A percentile compares a stretch with the other conserved stretches of the same genome.
phyloP scores from a whole-genome alignment of 92 coral and sea anemone genomes.

The Umimayanthus chanpuru region DNA sequence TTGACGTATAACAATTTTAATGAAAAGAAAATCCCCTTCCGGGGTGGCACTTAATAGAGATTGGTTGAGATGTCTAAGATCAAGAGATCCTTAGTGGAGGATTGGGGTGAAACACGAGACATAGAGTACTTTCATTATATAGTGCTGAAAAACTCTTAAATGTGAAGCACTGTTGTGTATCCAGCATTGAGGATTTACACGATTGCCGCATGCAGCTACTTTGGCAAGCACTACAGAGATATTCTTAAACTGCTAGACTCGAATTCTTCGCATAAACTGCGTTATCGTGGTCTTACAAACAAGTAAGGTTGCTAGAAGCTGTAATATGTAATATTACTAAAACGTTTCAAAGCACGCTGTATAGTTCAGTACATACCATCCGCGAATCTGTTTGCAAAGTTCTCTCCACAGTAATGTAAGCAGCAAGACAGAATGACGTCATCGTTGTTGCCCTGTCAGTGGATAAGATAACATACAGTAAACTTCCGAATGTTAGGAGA shows the following conservation, averaged over 20 bases:
- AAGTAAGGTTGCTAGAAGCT: background rate
- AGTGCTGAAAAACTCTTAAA: no score
- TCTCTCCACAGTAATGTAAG: constrained; percentile 91
- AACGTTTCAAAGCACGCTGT: no score
- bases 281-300: background rate
- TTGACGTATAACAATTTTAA: no score
- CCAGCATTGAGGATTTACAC: background rate
- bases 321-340: no score
- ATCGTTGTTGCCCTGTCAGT: constrained; percentile 84
- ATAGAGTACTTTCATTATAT: no score
- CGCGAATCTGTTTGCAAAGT: constrained; percentile 89
- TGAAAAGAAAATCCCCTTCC: no score
- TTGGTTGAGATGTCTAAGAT: no score
- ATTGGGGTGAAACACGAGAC: no score
- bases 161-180: background rate
- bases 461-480: background rate
- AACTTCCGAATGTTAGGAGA: no score
- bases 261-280: background rate
- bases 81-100: no score
- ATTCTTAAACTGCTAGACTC: background rate
- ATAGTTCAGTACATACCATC: constrained; percentile 61
- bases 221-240: background rate
- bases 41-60: no score
- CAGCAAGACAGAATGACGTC: constrained; percentile 96
- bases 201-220: background rate